Evolutionary conservation across 2,797 vertebrate species (phyloP), one percentile per base, ranked within the genome.

Genomic region (Hydrolagus colliei): DNA sequence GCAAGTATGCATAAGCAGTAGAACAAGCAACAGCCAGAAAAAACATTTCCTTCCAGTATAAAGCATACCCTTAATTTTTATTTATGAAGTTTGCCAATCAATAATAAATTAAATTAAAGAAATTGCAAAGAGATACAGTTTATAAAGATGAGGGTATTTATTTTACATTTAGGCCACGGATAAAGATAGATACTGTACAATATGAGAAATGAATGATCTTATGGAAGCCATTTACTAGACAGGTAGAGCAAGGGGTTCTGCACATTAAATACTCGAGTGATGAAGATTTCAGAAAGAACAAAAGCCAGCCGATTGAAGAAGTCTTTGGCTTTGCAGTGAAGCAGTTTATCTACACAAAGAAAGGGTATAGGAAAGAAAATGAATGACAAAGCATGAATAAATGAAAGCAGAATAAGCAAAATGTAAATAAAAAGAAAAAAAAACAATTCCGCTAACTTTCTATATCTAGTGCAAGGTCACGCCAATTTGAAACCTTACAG

Each of bases 181-280:
- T 88, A 65, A 93, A 41, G 90, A 93, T 92, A 92, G 92, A 92
- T 94, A 96, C 96, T 97, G 95, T 97, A 97, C 96, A 97, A 94
- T 88, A 94, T 20, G 16, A 35, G 71, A 35, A 35, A 22, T 84
- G 16, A 71, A 32, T 4, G n/a, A 80, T 32, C 27, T 82, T 20
- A 65, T 65, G 22, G 63, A 94, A 93, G 91, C 92, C 93, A 91
- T 87, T 87, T 91, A 87, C 72, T 87, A 86, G 88, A 92, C 90
- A 92, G 72, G 89, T 88, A 91, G 88, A 89, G 88, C 92, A 87
- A 93, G 89, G 88, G 92, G 90, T 88, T 89, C 87, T 91, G 91
- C 91, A 88, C 89, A 89, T 92, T 91, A 91, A 89, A 90, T 90
- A 91, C 89, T 89, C 89, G 92, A 94, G 92, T 90, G 93, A 92